Conservation (phyloP, 2,888 invertebrate species). For the Rotaria macrura region DNA sequence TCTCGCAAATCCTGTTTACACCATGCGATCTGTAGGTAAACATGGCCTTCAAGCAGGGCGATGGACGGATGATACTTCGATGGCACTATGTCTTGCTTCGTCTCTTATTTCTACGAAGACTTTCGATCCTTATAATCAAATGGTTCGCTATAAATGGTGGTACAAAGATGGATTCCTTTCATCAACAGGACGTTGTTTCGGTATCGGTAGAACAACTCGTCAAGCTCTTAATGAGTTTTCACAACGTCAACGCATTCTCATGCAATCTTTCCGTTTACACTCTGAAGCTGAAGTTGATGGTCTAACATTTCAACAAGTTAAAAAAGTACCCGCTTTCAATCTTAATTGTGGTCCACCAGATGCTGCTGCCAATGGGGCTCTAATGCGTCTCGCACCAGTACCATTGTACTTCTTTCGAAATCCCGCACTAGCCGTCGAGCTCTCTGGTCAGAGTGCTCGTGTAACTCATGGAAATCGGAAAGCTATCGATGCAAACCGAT, state of each 20-base stretch:
- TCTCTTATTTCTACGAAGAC: background rate
- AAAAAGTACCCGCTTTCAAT: background rate
- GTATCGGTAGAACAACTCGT: background rate
- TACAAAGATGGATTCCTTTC: background rate
- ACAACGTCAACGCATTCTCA: background rate
- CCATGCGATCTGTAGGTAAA: background rate
- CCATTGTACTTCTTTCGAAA: background rate
- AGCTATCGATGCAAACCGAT: background rate
- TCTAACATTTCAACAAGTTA: background rate
- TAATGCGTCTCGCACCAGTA: background rate
- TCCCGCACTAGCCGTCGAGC: background rate
- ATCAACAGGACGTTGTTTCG: background rate
- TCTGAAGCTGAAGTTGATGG: background rate
- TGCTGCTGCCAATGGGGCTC: background rate
- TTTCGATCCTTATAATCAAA: background rate
- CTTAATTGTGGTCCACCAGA: background rate
- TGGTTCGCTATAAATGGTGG: background rate
- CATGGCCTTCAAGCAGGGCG: background rate
- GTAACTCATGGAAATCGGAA: background rate
- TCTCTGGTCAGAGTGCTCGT: background rate
- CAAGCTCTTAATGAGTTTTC: background rate
- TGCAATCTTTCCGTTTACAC: too few relatives aligned
- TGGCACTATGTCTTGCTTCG: background rate
- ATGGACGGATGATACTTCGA: conserved; percentile 6
- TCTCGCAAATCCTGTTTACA: background rate